Conservation (phyloP, 2,888 invertebrate species). For the Pristionchus arcanus region DNA sequence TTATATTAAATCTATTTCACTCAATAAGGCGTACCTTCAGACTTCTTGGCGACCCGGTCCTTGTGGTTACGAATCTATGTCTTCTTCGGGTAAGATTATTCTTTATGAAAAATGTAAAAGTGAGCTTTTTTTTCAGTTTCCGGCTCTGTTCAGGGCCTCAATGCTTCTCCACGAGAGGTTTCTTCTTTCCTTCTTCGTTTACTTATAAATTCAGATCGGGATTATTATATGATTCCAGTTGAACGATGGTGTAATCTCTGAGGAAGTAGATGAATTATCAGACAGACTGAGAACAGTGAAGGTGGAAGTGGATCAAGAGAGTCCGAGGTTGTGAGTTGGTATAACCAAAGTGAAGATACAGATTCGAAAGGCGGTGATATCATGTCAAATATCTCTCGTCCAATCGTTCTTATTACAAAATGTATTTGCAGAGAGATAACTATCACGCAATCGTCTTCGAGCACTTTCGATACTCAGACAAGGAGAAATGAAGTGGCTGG, state of each 20-base stretch:
- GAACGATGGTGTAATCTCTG: not conserved
- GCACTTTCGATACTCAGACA: not conserved
- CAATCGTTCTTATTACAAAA: not conserved
- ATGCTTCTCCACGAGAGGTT: conserved; percentile 19
- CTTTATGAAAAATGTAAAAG: not conserved
- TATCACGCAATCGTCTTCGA: not conserved
- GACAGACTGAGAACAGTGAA: conserved; percentile 7
- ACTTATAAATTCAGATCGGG: too few relatives aligned
- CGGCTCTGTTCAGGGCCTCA: not conserved
- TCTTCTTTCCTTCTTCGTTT: not conserved
- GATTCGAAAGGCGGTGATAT: not conserved
- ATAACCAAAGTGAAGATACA: not conserved
- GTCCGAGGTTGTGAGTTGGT: conserved; percentile 43
- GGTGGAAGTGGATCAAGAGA: conserved; percentile 3
- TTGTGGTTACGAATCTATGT: conserved; percentile 34
- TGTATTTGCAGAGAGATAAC: not conserved
- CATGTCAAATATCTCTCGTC: not conserved
- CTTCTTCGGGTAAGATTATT: conserved; percentile 5
- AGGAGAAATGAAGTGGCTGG: not conserved
- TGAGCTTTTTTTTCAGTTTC: not conserved
- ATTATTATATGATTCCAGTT: not conserved
- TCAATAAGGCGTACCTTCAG: not conserved
- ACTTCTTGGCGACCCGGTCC: not conserved
- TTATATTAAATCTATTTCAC: too few relatives aligned
- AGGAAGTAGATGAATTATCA: not conserved